Base-by-base conservation (phyloP, 2,797 vertebrate genomes). In the Limosa lapponica region DNA sequence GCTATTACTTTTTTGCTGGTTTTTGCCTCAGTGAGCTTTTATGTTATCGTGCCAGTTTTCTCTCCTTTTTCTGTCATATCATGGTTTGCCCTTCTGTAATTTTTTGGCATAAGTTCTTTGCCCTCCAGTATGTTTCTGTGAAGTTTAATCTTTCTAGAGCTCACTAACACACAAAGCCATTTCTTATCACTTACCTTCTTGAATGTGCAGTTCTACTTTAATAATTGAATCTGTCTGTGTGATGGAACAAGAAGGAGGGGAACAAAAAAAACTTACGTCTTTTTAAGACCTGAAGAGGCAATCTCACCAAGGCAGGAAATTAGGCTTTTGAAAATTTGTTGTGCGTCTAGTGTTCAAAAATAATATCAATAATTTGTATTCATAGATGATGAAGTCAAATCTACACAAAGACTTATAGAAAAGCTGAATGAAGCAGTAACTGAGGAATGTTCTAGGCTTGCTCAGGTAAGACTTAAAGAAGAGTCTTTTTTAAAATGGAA, bases 381-480 rank as follows among this genome's bases (percentile, higher is more conserved):
- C 3, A 4, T 93, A 98, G 98, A 79, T 97, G 97, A 90, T 92
- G 97, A 98, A 79, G 88, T 85, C n/a, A 98, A 94, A 87, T 92
- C 97, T 93, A 96, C 97, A 54, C 98, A 98, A 81, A 96, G 94
- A 72, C 98, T 98, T 74, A 95, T 98, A 95, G 97, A 97, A 86
- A 97, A 97, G 92, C 92, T 99, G 94, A 97, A 97, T 54, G 98
- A 98, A 94, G 97, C 96, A 62, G 94, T 99, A 52, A 98, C 98
- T 82, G 97, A 98, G 64, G 99, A 99, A 95, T 99, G 98, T 96
- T 97, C 91, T 82, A 97, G 97, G 43, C 97, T 99, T 64, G 96
- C 97, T 94, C 96, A 98, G 99, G 99, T 99, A 98, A 97, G 95
- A 66, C 49, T 72, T 62, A 69, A 44, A 9, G 61, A 54, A 87